Evolutionary conservation across 2,888 invertebrate genomes (phyloP).

Genomic region (Philhelius pedissequus): DNA sequence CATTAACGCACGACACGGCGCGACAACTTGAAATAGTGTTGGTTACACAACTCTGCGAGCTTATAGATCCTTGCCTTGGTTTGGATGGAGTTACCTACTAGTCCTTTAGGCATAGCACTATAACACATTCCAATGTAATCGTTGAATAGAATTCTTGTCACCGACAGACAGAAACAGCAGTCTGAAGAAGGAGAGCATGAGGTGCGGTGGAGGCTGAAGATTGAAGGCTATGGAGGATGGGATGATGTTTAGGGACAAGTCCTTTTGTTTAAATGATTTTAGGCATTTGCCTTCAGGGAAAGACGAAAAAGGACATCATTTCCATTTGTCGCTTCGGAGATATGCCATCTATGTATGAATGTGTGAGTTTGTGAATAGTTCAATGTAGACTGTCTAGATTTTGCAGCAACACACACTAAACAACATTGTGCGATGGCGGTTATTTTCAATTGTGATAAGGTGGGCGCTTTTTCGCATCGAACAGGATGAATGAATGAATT

Average conservation of each 20-base stretch:
- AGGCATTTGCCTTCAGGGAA: constrained; percentile 50
- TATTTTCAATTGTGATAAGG: constrained; percentile 56
- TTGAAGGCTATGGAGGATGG: not conserved
- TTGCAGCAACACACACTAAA: constrained; percentile 24
- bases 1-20: constrained; percentile 57
- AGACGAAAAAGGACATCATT: constrained; percentile 61
- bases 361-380: not conserved
- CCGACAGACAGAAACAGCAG: constrained; percentile 55
- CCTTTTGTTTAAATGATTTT: constrained; percentile 63
- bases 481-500: constrained; percentile 41
- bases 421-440: constrained; percentile 25
- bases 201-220: not conserved
- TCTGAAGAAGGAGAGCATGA: not conserved
- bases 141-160: constrained; percentile 61
- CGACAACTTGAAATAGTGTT: constrained; percentile 47
- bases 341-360: not conserved
- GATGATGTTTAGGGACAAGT: constrained; percentile 28
- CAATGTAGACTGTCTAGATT: not conserved
- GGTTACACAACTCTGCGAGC: constrained; percentile 35
- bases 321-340: constrained; percentile 39
- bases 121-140: constrained; percentile 43
- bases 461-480: not conserved
- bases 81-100: too few relatives aligned
- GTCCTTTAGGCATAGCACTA: constrained; percentile 45
- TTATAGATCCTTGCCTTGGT: not conserved